Evolutionary conservation across 1,140 invertebrate species (phyloP).

Genomic region (Bombus pyrosoma): DNA sequence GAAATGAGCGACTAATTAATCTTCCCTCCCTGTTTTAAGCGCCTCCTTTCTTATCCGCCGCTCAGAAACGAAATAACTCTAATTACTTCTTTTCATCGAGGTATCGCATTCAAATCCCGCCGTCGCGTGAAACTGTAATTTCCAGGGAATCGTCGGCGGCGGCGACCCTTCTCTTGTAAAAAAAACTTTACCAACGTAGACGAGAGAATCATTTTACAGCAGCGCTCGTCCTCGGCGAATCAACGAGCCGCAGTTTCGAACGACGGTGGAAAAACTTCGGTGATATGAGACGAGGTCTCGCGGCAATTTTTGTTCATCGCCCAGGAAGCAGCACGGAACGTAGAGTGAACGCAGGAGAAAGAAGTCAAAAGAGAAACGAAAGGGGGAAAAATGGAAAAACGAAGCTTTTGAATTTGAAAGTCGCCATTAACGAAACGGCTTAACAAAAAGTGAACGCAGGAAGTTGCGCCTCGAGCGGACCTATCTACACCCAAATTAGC

Average conservation of each 20-base stretch:
- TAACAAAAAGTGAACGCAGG: neutral
- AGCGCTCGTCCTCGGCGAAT: neutral
- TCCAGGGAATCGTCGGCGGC: neutral
- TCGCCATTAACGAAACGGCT: neutral
- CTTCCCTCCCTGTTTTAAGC: neutral
- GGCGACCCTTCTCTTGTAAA: neutral
- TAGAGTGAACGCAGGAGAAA: no score
- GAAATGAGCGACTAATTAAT: slow-evolving; percentile 27
- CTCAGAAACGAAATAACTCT: slow-evolving; percentile 31
- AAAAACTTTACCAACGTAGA: slow-evolving; percentile 11
- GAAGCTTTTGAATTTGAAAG: neutral
- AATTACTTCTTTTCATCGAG: slow-evolving; percentile 33
- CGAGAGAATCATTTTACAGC: neutral
- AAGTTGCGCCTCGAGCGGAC: neutral
- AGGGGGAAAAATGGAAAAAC: no score
- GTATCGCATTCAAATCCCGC: neutral
- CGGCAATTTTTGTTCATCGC: no score
- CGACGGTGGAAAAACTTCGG: neutral
- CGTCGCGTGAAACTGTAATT: slow-evolving; percentile 25
- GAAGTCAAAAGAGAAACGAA: no score
- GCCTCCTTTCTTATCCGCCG: neutral
- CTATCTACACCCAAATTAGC: slow-evolving; percentile 14
- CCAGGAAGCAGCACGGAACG: no score
- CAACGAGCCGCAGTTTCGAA: neutral
- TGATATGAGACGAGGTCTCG: neutral